Evolutionary conservation across 2,888 invertebrate species (phyloP), one percentile per base, ranked within the genome.

Genomic region (Adela reaumurella): DNA sequence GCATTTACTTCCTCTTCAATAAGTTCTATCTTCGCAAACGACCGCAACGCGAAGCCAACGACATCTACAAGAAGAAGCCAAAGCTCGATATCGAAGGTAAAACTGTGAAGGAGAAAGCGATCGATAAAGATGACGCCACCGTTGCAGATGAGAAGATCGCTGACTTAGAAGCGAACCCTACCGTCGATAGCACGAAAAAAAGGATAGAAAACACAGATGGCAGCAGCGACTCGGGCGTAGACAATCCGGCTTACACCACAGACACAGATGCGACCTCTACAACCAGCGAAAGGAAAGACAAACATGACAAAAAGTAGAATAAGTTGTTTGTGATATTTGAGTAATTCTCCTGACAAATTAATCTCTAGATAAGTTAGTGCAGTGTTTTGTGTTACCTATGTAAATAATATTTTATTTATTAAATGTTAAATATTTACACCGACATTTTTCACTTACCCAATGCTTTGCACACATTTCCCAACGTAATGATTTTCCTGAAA

Each of bases 1-100:
- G 87, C 55, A 66, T 86, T 46, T 90, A 90, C 66, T 84, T 83
- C 58, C 63, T 85, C 14, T 87, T 89, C 63, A 89, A 90, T 63
- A 72, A 80, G 50, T 74, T 83, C 49, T 89, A 84, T 61, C 72
- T 89, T 57, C 80, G 81, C 29, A 82, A 83, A 54, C 68, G 81
- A 45, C 77, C 81, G 0, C 71, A 74, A 1, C 64, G 67, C 46
- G 79, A 79, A 51, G 81, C 81, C 16, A 81, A 79, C 58, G 84
- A 84, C 57, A 78, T 83, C 56, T 82, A 81, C 49, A 83, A 82
- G 60, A 83, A 84, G 57, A 81, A 81, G 55, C 70, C 72, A 2
- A 63, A 71, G 50, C 50, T 57, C 35, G 76, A 79, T 52, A 56
- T 76, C 5, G 77, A 78, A 59, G 59, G 63, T 46, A 62, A 58